Evolutionary conservation across 2,113 vertebrate species (phyloP).

Genomic region (Ceuthmochares aereus): DNA sequence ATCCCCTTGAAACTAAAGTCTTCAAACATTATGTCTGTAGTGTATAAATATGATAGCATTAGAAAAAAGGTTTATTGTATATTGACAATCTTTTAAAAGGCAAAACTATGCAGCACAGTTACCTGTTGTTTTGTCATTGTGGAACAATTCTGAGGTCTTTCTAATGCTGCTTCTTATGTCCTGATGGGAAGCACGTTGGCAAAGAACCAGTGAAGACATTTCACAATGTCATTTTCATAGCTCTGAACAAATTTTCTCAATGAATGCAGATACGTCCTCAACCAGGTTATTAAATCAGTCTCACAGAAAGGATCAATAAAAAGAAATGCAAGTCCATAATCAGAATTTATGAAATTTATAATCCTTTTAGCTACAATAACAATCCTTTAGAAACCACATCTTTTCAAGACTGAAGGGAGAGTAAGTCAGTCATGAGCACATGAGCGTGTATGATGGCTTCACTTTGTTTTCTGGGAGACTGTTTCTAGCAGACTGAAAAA

Average conservation of each 20-base stretch:
- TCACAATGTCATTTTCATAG: conserved; percentile 48
- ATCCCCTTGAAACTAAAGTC: background rate
- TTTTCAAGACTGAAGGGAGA: background rate
- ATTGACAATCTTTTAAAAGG: background rate
- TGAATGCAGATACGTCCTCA: conserved; percentile 10
- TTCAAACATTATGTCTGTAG: background rate
- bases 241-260: conserved; percentile 38
- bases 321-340: conserved; percentile 48
- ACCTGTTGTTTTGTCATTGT: background rate
- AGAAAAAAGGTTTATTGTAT: background rate
- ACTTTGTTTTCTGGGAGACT: background rate
- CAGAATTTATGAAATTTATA: conserved; percentile 54
- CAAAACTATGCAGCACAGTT: background rate
- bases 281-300: conserved; percentile 53
- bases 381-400: conserved; percentile 26
- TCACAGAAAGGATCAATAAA: conserved; percentile 45
- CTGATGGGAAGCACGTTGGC: conserved; percentile 50
- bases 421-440: background rate
- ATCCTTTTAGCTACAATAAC: conserved; percentile 36
- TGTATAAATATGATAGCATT: background rate
- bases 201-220: conserved; percentile 49
- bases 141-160: background rate
- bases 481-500: background rate
- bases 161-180: background rate
- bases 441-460: background rate